These are phyloP conservation scores for Smittia sp. DNA, from an alignment of 2,888 invertebrate genomes.

Conservation along the genomic window DNA sequence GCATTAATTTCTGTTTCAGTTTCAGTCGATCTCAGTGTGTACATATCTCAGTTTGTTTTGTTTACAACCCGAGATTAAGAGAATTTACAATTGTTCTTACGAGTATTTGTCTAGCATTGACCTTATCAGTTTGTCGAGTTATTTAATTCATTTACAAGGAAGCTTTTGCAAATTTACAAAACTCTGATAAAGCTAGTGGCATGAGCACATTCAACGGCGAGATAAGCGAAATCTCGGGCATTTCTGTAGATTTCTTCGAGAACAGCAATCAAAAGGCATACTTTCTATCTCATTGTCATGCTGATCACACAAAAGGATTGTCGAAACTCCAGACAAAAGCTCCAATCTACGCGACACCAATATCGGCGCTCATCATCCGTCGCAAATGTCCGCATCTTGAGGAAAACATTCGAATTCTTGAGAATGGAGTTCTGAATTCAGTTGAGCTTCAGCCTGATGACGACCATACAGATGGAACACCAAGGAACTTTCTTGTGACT, in stretches of 20 bases:
- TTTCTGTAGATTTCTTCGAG: slow-evolving; percentile 2
- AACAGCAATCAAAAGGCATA: not conserved
- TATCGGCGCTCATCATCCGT: slow-evolving; percentile 9
- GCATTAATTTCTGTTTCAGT: too few relatives aligned
- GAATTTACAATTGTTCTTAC: too few relatives aligned
- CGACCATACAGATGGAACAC: not conserved
- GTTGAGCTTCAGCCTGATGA: not conserved
- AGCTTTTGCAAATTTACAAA: not conserved
- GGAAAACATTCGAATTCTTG: not conserved
- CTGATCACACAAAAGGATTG: slow-evolving; percentile 23
- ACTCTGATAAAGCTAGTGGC: not conserved
- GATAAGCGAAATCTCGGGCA: not conserved
- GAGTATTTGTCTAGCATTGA: not conserved
- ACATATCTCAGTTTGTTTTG: too few relatives aligned
- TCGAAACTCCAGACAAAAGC: not conserved
- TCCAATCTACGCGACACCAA: not conserved
- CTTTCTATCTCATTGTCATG: slow-evolving; percentile 30
- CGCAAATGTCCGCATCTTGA: slow-evolving; percentile 2
- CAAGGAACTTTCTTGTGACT: slow-evolving; percentile 14
- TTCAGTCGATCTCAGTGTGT: too few relatives aligned
- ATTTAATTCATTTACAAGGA: not conserved
- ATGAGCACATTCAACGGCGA: slow-evolving; percentile 34
- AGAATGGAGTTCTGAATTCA: not conserved
- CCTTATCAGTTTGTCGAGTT: not conserved
- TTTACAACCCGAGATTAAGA: too few relatives aligned